phyloP scores from a whole-genome alignment of 2,888 invertebrate species.

The Bembecia ichneumoniformis region DNA sequence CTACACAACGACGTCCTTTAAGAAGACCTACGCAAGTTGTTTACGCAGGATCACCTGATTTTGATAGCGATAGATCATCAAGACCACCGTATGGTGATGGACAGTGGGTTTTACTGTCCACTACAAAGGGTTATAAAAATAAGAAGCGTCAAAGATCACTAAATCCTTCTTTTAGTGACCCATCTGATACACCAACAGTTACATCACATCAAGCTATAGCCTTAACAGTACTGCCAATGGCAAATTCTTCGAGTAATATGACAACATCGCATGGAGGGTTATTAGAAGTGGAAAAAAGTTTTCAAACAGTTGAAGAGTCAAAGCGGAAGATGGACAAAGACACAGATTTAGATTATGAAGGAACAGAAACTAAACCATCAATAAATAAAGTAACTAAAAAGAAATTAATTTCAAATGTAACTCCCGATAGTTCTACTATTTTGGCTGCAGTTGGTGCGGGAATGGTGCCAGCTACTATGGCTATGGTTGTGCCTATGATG shows the following conservation, averaged over 20 bases:
- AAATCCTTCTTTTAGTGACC: slow-evolving; percentile 30
- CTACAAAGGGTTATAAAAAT: slow-evolving; percentile 81
- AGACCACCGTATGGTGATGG: slow-evolving; percentile 79
- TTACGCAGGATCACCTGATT: slow-evolving; percentile 55
- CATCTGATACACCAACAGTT: slow-evolving; percentile 34
- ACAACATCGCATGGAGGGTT: slow-evolving; percentile 81
- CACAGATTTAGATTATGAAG: slow-evolving; percentile 39
- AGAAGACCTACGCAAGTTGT: slow-evolving; percentile 62
- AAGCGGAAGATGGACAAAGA: slow-evolving; percentile 52
- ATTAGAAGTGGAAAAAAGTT: slow-evolving; percentile 81
- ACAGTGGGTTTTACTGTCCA: slow-evolving; percentile 83
- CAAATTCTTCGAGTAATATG: slow-evolving; percentile 74
- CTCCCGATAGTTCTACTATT: slow-evolving; percentile 74
- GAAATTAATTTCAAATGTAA: slow-evolving; percentile 40
- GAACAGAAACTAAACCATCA: slow-evolving; percentile 36
- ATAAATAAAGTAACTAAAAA: slow-evolving; percentile 41
- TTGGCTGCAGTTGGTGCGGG: slow-evolving; percentile 83
- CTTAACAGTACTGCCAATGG: slow-evolving; percentile 81
- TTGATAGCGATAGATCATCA: slow-evolving; percentile 62
- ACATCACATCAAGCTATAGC: slow-evolving; percentile 72
- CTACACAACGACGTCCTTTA: slow-evolving; percentile 41
- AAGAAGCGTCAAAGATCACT: slow-evolving; percentile 61
- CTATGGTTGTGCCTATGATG: slow-evolving; percentile 84
- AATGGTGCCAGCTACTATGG: slow-evolving; percentile 85
- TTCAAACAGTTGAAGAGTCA: slow-evolving; percentile 78